phyloP scores from a whole-genome alignment of 2,888 invertebrate genomes.

The Petrolisthes manimaculis region DNA sequence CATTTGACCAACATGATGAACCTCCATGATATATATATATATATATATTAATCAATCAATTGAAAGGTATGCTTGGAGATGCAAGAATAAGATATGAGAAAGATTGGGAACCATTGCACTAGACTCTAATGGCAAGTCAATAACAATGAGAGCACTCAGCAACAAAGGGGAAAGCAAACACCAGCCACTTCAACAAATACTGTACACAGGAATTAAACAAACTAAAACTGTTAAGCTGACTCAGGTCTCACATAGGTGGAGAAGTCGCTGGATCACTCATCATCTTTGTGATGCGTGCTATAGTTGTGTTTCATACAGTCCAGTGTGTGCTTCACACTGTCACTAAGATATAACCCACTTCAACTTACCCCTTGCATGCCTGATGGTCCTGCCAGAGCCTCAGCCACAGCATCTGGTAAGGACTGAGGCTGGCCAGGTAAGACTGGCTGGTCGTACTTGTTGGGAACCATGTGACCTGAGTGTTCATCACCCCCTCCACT shows the following conservation, averaged over 20 bases:
- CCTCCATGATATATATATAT: too few relatives aligned
- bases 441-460: constrained; percentile 47
- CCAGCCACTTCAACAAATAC: background rate
- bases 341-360: background rate
- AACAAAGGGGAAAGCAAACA: background rate
- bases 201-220: background rate
- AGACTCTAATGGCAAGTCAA: too few relatives aligned
- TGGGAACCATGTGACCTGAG: constrained; percentile 34
- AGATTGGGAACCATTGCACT: too few relatives aligned
- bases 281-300: too few relatives aligned
- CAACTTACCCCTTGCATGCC: constrained; percentile 62
- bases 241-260: too few relatives aligned
- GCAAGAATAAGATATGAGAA: too few relatives aligned
- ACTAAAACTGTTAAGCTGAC: background rate
- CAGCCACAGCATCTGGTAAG: constrained; percentile 64
- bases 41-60: too few relatives aligned
- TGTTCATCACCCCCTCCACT: constrained; percentile 27
- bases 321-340: background rate
- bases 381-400: constrained; percentile 64
- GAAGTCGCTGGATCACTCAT: too few relatives aligned
- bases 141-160: too few relatives aligned
- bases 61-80: too few relatives aligned
- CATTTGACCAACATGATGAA: too few relatives aligned
- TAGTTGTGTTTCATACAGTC: too few relatives aligned
- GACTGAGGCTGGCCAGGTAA: constrained; percentile 59